Conservation (phyloP, 2,113 vertebrate genomes). For the Argyrosomus japonicus region DNA sequence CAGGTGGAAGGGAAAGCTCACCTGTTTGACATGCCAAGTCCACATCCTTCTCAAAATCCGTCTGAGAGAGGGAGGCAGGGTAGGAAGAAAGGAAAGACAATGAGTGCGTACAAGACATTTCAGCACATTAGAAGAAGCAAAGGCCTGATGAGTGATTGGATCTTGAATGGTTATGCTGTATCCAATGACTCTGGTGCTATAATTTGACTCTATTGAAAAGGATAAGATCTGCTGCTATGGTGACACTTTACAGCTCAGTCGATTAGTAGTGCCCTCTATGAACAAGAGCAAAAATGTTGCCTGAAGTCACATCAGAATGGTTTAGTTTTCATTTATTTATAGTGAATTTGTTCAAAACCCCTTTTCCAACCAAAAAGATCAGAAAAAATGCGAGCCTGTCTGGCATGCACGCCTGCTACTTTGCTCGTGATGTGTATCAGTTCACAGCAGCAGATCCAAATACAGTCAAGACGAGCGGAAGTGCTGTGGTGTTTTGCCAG, state of each 20-base stretch:
- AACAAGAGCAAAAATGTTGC: constrained; percentile 18
- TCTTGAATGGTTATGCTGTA: constrained; percentile 36
- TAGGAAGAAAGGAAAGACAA: constrained; percentile 45
- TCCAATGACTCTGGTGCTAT: constrained; percentile 31
- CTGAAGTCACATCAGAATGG: constrained; percentile 1
- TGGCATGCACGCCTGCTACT: not conserved
- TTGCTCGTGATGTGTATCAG: constrained; percentile 16
- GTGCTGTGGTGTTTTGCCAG: constrained; percentile 25
- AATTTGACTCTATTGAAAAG: constrained; percentile 19
- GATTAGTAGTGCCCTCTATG: constrained; percentile 12
- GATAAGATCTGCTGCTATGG: constrained; percentile 43
- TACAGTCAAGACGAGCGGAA: constrained; percentile 25
- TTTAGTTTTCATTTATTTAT: constrained; percentile 20
- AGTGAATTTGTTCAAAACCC: constrained; percentile 2
- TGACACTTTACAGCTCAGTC: constrained; percentile 19
- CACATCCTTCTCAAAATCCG: constrained; percentile 99
- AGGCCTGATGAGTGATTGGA: constrained; percentile 33
- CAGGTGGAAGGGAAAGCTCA: constrained; percentile 76
- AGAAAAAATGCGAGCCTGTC: not conserved
- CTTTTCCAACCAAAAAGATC: constrained; percentile 12
- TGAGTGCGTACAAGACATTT: constrained; percentile 29
- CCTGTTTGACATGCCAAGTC: constrained; percentile 99
- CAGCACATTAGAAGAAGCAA: constrained; percentile 16
- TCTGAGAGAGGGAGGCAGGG: constrained; percentile 84
- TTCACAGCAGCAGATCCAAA: constrained; percentile 44